Conservation (phyloP, 2,888 invertebrate species). For the Branchipolynoe longqiensis region DNA sequence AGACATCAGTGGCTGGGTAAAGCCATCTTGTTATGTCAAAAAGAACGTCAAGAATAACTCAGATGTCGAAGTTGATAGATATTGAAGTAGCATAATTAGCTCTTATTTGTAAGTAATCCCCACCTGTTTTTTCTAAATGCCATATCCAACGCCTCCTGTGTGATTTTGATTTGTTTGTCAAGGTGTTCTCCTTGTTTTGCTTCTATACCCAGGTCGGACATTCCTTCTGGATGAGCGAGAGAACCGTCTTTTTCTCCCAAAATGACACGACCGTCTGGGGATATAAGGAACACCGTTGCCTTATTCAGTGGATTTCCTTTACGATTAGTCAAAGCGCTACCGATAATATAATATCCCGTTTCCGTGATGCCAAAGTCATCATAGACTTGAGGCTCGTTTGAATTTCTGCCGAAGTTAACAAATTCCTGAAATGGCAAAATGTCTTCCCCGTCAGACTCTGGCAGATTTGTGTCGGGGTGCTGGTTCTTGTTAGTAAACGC, state of each 20-base stretch:
- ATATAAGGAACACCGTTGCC: background rate
- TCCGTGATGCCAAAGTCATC: background rate
- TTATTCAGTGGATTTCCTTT: background rate
- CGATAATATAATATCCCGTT: constrained; percentile 4
- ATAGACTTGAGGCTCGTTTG: no score
- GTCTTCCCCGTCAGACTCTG: no score
- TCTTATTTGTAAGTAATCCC: no score
- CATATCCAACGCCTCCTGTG: constrained; percentile 11
- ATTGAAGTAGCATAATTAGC: no score
- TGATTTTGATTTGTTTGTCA: background rate
- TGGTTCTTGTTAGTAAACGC: no score
- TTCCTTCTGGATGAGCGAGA: background rate
- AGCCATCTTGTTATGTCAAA: no score
- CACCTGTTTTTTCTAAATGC: constrained; percentile 42
- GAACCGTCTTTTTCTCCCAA: background rate
- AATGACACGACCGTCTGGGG: background rate
- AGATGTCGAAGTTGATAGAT: no score
- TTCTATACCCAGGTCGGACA: background rate
- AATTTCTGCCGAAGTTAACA: no score
- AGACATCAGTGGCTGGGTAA: no score
- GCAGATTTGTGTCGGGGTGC: no score
- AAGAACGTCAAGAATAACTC: no score
- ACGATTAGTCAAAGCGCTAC: background rate
- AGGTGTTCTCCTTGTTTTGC: background rate
- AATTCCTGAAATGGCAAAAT: no score